phyloP scores from a whole-genome alignment of 2,888 invertebrate species.

The Linyphia triangularis region DNA sequence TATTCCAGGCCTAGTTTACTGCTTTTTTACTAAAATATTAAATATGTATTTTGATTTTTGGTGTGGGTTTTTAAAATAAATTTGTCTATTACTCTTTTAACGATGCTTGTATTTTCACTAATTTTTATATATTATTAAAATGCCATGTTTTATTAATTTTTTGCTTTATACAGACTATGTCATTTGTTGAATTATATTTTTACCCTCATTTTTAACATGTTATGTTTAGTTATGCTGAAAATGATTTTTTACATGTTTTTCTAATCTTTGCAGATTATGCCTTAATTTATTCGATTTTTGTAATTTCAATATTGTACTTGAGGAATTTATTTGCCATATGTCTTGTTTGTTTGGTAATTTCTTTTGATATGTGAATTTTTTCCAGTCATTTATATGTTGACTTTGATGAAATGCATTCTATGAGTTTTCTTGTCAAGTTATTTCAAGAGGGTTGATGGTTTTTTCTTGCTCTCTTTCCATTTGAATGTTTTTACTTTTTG shows the following conservation, averaged over 20 bases:
- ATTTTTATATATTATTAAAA: conserved; percentile 1
- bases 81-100: not conserved
- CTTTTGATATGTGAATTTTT: conserved; percentile 10
- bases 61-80: not conserved
- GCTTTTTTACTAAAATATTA: not conserved
- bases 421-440: conserved; percentile 28
- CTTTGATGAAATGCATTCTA: conserved; percentile 28
- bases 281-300: conserved; percentile 17
- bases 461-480: conserved; percentile 36
- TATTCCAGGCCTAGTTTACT: not conserved
- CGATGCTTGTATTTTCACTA: not conserved
- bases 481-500: conserved; percentile 4
- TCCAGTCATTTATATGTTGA: conserved; percentile 11
- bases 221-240: not conserved
- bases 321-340: not conserved
- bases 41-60: not conserved
- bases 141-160: not conserved
- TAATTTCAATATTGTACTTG: conserved; percentile 17
- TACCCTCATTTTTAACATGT: not conserved
- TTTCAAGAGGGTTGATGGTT: conserved; percentile 47
- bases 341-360: not conserved
- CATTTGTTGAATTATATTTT: conserved; percentile 3
- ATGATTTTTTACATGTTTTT: not conserved
- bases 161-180: not conserved
- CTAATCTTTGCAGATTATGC: not conserved